A percentile compares a stretch with the other conserved stretches of the same genome.
Evolutionary conservation across 2,113 vertebrate species (phyloP).

Genomic region (Platycercus adscitus): DNA sequence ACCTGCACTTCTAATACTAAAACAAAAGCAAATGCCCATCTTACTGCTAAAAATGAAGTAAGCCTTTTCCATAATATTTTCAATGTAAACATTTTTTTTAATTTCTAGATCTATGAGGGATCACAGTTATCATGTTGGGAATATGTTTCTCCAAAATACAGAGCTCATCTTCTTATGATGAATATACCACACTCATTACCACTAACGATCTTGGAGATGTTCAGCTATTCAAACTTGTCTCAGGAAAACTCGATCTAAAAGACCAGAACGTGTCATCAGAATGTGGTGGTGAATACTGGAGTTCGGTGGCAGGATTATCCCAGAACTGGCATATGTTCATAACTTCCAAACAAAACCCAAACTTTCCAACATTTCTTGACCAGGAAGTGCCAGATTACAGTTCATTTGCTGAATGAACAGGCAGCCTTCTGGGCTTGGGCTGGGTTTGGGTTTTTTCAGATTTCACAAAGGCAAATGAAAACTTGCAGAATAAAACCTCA

Average conservation of each 20-base stretch:
- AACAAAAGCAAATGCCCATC: background rate
- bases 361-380: background rate
- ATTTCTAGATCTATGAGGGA: background rate
- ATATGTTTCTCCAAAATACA: background rate
- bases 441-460: background rate
- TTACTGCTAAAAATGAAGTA: background rate
- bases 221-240: background rate
- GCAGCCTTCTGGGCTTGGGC: background rate
- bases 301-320: background rate
- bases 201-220: background rate
- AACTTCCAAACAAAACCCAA: background rate
- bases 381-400: background rate
- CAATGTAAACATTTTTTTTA: background rate
- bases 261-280: background rate
- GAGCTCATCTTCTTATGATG: background rate
- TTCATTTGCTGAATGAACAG: background rate
- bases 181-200: background rate
- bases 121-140: background rate
- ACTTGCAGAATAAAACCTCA: background rate
- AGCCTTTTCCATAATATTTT: background rate
- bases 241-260: background rate
- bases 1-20: background rate
- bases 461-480: background rate
- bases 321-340: background rate
- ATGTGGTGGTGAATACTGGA: background rate